Evolutionary conservation across 2,797 vertebrate genomes (phyloP), one percentile per base, ranked within the genome.

Genomic region (Huso huso): DNA sequence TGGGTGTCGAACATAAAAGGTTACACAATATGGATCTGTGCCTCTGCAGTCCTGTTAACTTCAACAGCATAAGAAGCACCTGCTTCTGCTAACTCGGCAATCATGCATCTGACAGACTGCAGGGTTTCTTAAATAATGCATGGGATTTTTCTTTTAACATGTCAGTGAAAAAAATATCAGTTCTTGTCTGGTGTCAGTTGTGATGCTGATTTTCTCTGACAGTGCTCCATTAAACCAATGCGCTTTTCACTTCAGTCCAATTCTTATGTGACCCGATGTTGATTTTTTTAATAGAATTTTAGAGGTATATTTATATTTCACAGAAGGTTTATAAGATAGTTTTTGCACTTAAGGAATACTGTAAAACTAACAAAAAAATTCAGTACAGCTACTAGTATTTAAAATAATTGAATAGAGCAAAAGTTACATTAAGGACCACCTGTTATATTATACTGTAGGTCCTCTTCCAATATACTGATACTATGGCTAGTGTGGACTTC

Each of bases 141-240:
- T 90, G 79, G 80, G 82, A 84, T 90, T 91, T 77, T 90, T 90
- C 85, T 90, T 90, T 90, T 90, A 89, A 89, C 85, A 81, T 88
- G 84, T 90, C 89, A 92, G 84, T 85, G 82, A 80, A 86, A 83
- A 91, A 88, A 83, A 18, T 90, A 90, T 90, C 86, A 88, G 81
- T 88, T 88, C 83, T 84, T 84, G 84, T 84, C 83, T 79, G 69
- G 78, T 90, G 86, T 88, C 82, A 72, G 85, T 87, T 75, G 75
- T 87, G 88, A 91, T 77, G 83, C 78, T 91, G 84, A 92, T 90
- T 88, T 86, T 78, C 79, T 82, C 86, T 90, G 91, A 92, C 85
- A 90, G 82, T 79, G 79, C 86, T 89, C 88, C 90, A 92, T 93
- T 92, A 92, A 89, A 89, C 83, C 88, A 90, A 90, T 91, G 86